phyloP scores from a whole-genome alignment of 2,797 vertebrate species.

The Gouania willdenowi region DNA sequence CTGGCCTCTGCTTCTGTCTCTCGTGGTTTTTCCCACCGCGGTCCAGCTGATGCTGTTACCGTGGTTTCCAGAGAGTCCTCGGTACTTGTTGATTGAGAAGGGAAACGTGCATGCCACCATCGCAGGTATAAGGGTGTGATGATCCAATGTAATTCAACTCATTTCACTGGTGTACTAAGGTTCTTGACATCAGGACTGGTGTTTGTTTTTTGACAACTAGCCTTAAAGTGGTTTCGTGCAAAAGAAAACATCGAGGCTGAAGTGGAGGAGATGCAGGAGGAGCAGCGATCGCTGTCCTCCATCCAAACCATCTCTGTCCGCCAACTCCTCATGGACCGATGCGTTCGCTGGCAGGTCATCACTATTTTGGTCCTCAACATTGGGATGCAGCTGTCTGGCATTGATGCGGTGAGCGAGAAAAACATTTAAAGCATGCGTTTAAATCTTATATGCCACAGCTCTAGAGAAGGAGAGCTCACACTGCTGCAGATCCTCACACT shows the following conservation, averaged over 20 bases:
- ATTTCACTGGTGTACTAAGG: neutral
- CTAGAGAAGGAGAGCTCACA: conserved; percentile 15
- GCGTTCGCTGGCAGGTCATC: conserved; percentile 82
- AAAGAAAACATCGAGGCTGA: conserved; percentile 75
- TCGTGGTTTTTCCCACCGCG: conserved; percentile 77
- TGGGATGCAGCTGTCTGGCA: conserved; percentile 90
- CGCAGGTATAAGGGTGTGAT: conserved; percentile 76
- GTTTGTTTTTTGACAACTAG: conserved; percentile 57
- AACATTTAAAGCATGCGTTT: no score
- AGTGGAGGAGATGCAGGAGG: conserved; percentile 86
- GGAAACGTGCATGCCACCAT: conserved; percentile 75
- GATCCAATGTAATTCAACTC: no score
- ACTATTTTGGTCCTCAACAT: conserved; percentile 83
- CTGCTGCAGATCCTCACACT: conserved; percentile 30
- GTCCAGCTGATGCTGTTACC: conserved; percentile 84
- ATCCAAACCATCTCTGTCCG: conserved; percentile 70
- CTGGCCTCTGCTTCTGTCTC: conserved; percentile 84
- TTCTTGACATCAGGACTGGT: neutral
- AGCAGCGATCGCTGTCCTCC: conserved; percentile 79
- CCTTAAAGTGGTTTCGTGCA: conserved; percentile 75
- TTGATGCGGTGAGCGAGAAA: conserved; percentile 80
- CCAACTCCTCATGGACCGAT: conserved; percentile 73
- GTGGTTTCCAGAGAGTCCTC: conserved; percentile 91
- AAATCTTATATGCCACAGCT: conserved; percentile 18
- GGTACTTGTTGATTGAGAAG: conserved; percentile 88